These are phyloP conservation scores for Diorhabda elongata DNA, from an alignment of 1,140 invertebrate genomes.

Conservation along the genomic window DNA sequence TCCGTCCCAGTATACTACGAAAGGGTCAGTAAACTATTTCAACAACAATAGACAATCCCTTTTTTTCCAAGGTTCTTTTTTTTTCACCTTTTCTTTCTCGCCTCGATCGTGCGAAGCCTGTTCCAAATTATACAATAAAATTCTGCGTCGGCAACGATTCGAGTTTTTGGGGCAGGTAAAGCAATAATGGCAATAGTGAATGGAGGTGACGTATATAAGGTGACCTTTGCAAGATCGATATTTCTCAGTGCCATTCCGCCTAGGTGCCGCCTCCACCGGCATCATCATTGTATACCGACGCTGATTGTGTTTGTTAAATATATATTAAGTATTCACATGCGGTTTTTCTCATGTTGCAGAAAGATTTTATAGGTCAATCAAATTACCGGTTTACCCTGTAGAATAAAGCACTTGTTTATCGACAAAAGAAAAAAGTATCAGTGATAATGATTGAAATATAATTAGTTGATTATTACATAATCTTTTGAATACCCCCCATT, in stretches of 20 bases:
- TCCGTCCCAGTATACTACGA: not conserved
- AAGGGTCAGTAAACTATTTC: slow-evolving; percentile 6
- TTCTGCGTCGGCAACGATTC: not conserved
- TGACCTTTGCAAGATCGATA: slow-evolving; percentile 18
- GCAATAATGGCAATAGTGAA: slow-evolving; percentile 1
- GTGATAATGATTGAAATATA: too few relatives aligned
- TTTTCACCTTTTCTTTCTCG: not conserved
- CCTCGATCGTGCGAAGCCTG: not conserved
- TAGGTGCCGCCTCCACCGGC: slow-evolving; percentile 12
- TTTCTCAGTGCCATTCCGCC: slow-evolving; percentile 11
- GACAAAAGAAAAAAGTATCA: too few relatives aligned
- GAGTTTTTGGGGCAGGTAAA: slow-evolving; percentile 8
- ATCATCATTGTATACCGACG: not conserved
- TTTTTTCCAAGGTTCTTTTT: not conserved
- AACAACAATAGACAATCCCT: slow-evolving; percentile 1
- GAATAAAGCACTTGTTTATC: too few relatives aligned
- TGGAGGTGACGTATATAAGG: slow-evolving; percentile 17
- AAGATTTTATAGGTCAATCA: too few relatives aligned
- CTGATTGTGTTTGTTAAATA: not conserved
- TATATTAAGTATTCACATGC: too few relatives aligned
- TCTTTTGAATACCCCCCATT: too few relatives aligned
- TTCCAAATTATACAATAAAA: not conserved
- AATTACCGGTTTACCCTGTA: too few relatives aligned
- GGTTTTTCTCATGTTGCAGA: too few relatives aligned
- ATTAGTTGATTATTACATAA: too few relatives aligned